Conservation (phyloP, 2,797 vertebrate species). For the Spea hammondii region DNA sequence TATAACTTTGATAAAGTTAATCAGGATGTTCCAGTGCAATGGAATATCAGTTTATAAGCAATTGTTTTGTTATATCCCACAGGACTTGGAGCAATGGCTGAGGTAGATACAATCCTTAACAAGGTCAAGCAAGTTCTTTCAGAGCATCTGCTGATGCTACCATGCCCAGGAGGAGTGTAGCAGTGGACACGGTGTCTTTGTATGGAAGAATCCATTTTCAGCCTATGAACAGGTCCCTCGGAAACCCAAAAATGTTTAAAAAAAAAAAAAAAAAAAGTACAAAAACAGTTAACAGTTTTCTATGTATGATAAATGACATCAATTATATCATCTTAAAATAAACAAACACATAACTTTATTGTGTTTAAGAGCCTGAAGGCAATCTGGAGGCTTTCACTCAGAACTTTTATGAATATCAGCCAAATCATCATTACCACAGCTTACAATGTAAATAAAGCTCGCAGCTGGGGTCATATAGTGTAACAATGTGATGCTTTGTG, state of each 20-base stretch:
- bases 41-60: too few relatives aligned
- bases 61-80: constrained; percentile 21
- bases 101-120: constrained; percentile 80
- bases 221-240: too few relatives aligned
- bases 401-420: neutral
- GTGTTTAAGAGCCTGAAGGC: constrained; percentile 9
- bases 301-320: neutral
- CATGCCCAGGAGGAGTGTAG: neutral
- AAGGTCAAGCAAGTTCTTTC: constrained; percentile 67
- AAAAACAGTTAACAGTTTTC: neutral
- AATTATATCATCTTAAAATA: constrained; percentile 11
- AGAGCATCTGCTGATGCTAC: constrained; percentile 19
- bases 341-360: neutral
- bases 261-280: too few relatives aligned
- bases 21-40: too few relatives aligned
- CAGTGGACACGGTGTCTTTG: neutral
- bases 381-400: neutral
- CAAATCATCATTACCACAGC: neutral
- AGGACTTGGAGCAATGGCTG: constrained; percentile 95
- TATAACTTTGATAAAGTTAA: too few relatives aligned
- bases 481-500: neutral
- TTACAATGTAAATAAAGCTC: neutral
- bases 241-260: too few relatives aligned
- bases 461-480: neutral
- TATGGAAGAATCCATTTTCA: too few relatives aligned